Conservation (phyloP, 2,113 vertebrate genomes). For the Rousettus leschenaultii region DNA sequence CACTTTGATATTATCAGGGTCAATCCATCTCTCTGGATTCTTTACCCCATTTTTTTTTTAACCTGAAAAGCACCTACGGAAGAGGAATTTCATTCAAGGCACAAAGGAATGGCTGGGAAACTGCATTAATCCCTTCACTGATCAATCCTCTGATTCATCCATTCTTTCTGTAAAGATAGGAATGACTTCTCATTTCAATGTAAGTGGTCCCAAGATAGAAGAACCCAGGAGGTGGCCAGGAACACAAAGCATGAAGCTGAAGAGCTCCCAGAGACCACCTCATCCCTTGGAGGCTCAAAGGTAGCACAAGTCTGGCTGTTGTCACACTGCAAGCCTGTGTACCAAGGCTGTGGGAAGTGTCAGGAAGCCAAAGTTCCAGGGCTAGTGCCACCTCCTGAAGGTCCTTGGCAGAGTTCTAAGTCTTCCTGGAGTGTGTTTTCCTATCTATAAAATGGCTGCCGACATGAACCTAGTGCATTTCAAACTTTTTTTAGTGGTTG, state of each 20-base stretch:
- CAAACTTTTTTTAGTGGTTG: not conserved
- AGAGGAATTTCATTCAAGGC: conserved; percentile 62
- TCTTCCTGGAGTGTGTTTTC: not conserved
- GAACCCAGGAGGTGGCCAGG: not conserved
- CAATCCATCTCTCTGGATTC: conserved; percentile 29
- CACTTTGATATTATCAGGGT: conserved; percentile 72
- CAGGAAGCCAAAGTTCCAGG: not conserved
- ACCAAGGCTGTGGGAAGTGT: not conserved
- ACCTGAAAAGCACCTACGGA: not conserved
- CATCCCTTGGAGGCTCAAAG: not conserved
- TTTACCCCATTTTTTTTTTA: not conserved
- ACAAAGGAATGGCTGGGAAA: conserved; percentile 17
- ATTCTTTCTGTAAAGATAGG: conserved; percentile 3
- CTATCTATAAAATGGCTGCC: not conserved
- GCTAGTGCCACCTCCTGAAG: rapidly evolving
- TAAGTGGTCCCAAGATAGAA: not conserved
- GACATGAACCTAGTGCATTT: too few species aligned
- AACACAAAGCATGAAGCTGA: not conserved
- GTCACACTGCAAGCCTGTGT: not conserved
- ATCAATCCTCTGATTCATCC: conserved; percentile 60
- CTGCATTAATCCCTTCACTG: not conserved
- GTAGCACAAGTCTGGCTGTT: rapidly evolving
- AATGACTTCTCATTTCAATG: not conserved
- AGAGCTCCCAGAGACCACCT: not conserved
- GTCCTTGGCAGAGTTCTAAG: not conserved